Conservation (phyloP, 1,140 invertebrate genomes). For the Lasioglossum albipes region DNA sequence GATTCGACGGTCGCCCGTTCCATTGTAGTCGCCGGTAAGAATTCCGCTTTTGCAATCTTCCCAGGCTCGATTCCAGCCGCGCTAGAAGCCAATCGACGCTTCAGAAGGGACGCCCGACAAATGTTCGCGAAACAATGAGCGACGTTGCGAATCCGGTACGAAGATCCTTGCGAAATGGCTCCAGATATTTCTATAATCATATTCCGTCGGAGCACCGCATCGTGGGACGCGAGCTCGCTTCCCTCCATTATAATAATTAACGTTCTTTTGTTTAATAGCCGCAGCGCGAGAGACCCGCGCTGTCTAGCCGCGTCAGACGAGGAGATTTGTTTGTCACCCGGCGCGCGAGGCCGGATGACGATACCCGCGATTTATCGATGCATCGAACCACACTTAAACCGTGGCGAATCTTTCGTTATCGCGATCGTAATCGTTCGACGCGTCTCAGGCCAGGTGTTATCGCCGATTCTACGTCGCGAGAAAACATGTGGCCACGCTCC, state of each 20-base stretch:
- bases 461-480: constrained; percentile 1
- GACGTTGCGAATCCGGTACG: constrained; percentile 60
- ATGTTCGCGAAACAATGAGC: constrained; percentile 64
- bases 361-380: not conserved
- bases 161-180: constrained; percentile 56
- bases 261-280: not conserved
- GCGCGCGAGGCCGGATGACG: not conserved
- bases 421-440: not conserved
- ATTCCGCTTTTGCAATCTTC: constrained; percentile 76
- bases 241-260: constrained; percentile 17
- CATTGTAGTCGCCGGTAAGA: constrained; percentile 69
- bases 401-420: not conserved
- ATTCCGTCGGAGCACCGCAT: constrained; percentile 28
- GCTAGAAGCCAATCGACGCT: constrained; percentile 54
- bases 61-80: constrained; percentile 66
- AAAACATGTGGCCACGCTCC: constrained; percentile 1
- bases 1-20: constrained; percentile 70
- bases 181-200: constrained; percentile 66
- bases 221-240: constrained; percentile 39
- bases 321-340: not conserved
- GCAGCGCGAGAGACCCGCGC: not conserved
- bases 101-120: constrained; percentile 59
- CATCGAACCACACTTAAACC: not conserved
- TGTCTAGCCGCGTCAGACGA: not conserved
- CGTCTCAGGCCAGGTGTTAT: constrained; percentile 13